Base-by-base conservation (phyloP, 64 coral and sea anemone genomes). In the Trachythela sp. region DNA sequence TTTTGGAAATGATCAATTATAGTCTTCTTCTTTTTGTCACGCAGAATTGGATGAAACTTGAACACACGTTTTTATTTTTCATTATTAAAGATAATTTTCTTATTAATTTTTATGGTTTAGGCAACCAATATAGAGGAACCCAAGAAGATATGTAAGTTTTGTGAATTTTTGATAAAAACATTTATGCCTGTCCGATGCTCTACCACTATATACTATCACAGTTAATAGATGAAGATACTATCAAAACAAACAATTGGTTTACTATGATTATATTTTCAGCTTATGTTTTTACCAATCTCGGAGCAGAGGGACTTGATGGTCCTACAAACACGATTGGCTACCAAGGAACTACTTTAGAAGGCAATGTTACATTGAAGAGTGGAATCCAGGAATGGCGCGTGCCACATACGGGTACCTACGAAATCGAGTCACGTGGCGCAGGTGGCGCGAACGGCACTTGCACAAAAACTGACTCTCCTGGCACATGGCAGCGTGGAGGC, bases 381-480 rank as follows among this genome's bases (percentile, higher is more conserved):
- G 93, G 93, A 18, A 88, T 89, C 54, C 93, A 94, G 40, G 36
- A 91, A 72, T 94, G 93, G 93, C 18, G 26, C 33, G 93, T 94
- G 9, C 93, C 89, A 2, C 27, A 67, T 49, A 91, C 59, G 36
- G 93, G 93, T 59, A 54, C 85, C 52, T 94, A 94, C 80, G 34
- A 70, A 39, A 91, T 94, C 43, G 93, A 91, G 9, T 85, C 93
- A 59, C 87, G 70, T 39, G 93, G 93, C n/a, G 93, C 93, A 75
- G 87, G 89, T 0, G 93, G 93, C 2, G 89, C 48, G 48, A 72
- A 85, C 5, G 89, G 93, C 77, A 49, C 37, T 17, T 80, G 75
- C 34, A 18, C 51, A 24, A 39, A 72, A 50, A 48, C 14, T 35
- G 48, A 0, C 22, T 2, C 27, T 2, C 7, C 48, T 1, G 45